Conservation (phyloP, 2,888 invertebrate genomes). For the Lamellibrachia satsuma region DNA sequence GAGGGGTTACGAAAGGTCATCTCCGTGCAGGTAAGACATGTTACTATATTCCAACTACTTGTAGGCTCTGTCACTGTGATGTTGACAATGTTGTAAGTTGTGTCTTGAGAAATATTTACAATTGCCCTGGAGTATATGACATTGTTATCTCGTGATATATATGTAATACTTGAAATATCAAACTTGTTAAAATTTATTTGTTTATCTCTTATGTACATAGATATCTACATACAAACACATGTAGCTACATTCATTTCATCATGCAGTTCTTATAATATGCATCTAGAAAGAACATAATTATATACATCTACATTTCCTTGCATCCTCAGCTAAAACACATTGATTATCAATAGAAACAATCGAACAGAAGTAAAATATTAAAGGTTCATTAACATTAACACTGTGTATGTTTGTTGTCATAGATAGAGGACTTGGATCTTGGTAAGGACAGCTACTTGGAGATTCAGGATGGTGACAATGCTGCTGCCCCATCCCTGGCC, state of each 20-base stretch:
- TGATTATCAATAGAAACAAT: background rate
- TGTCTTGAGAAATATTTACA: background rate
- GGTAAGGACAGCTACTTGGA: constrained; percentile 79
- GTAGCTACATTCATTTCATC: too few relatives aligned
- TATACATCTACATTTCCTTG: too few relatives aligned
- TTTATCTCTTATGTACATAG: too few relatives aligned
- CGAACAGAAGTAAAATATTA: background rate
- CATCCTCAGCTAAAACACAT: too few relatives aligned
- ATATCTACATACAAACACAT: too few relatives aligned
- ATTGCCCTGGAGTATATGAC: too few relatives aligned
- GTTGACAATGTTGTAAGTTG: background rate
- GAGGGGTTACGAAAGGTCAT: constrained; percentile 86
- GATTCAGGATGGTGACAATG: constrained; percentile 88
- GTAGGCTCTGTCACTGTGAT: background rate
- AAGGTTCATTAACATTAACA: background rate
- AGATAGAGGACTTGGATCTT: constrained; percentile 63
- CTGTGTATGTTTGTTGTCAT: constrained; percentile 36
- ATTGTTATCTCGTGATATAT: too few relatives aligned
- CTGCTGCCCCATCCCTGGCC: constrained; percentile 85
- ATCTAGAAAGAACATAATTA: too few relatives aligned
- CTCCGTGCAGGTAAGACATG: constrained; percentile 77
- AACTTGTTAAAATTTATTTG: too few relatives aligned
- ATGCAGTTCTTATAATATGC: too few relatives aligned
- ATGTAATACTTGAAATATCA: too few relatives aligned
- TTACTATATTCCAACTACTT: background rate